A percentile compares a stretch with the other conserved stretches of the same genome.
Conservation (phyloP, 2,888 invertebrate species). For the Labia minor region DNA sequence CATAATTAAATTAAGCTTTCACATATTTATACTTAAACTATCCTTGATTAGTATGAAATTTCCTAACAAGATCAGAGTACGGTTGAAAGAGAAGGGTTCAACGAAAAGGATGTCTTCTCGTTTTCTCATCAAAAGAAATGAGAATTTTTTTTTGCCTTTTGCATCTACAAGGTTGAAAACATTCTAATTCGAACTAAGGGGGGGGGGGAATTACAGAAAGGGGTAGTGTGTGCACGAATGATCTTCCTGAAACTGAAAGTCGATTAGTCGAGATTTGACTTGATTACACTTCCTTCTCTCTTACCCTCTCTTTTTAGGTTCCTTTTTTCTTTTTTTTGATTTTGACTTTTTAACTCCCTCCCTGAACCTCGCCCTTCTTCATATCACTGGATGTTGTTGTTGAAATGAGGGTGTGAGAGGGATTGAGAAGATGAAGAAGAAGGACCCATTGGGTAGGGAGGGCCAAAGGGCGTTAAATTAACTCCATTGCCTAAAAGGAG, state of each 20-base stretch:
- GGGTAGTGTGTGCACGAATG: neutral
- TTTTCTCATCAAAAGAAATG: too few relatives aligned
- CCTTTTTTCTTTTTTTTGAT: neutral
- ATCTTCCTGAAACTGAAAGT: neutral
- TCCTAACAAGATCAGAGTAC: too few relatives aligned
- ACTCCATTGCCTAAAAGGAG: neutral
- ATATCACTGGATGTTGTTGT: neutral
- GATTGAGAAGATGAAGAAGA: neutral
- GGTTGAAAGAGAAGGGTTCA: too few relatives aligned
- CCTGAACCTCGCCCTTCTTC: neutral
- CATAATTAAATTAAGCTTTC: too few relatives aligned
- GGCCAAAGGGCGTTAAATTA: neutral
- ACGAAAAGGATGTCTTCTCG: too few relatives aligned
- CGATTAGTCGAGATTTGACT: conserved; percentile 4
- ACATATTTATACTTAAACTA: too few relatives aligned
- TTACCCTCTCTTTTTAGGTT: neutral
- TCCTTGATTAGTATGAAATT: too few relatives aligned
- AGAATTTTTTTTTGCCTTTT: neutral
- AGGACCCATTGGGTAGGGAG: too few relatives aligned
- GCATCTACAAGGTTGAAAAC: neutral
- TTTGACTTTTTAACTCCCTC: neutral
- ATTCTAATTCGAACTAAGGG: neutral
- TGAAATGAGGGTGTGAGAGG: neutral
- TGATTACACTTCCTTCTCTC: neutral
- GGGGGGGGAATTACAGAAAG: neutral